phyloP scores from a whole-genome alignment of 2,888 invertebrate genomes.

The Sphinx pinastri region DNA sequence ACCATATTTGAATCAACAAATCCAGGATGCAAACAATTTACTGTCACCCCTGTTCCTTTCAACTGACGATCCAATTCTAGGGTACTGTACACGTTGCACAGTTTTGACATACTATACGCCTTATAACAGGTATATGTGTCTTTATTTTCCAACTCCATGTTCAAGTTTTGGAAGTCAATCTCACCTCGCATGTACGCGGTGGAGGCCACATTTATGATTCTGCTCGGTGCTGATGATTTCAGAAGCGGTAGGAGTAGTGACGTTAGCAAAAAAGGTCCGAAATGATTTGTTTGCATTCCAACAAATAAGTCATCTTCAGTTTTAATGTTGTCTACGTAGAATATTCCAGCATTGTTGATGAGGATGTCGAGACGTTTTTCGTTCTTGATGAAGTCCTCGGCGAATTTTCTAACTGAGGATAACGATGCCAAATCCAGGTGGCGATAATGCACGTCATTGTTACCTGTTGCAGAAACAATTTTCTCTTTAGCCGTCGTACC shows the following conservation, averaged over 20 bases:
- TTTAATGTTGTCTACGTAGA: conserved; percentile 60
- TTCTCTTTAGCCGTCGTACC: conserved; percentile 82
- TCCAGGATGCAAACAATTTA: conserved; percentile 92
- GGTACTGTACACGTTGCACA: conserved; percentile 89
- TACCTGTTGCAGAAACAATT: conserved; percentile 55
- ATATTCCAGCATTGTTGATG: conserved; percentile 85
- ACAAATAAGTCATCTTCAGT: conserved; percentile 85
- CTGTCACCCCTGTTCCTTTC: conserved; percentile 88
- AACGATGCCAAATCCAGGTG: conserved; percentile 80
- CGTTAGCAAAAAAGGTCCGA: conserved; percentile 87
- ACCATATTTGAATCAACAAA: conserved; percentile 85
- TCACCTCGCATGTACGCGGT: conserved; percentile 50
- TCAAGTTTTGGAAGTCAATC: conserved; percentile 57
- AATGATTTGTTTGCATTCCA: conserved; percentile 84
- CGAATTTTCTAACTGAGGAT: conserved; percentile 84
- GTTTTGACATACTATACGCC: conserved; percentile 84
- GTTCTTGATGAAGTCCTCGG: conserved; percentile 77
- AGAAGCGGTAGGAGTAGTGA: conserved; percentile 81
- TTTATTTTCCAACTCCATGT: conserved; percentile 49
- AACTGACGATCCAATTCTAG: conserved; percentile 87
- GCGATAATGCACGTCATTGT: conserved; percentile 63
- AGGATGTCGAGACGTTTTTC: conserved; percentile 84
- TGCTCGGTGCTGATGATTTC: conserved; percentile 65
- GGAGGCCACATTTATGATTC: conserved; percentile 71
- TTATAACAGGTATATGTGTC: conserved; percentile 36